phyloP scores from a whole-genome alignment of 2,113 vertebrate genomes.

The Myxocyprinus asiaticus region DNA sequence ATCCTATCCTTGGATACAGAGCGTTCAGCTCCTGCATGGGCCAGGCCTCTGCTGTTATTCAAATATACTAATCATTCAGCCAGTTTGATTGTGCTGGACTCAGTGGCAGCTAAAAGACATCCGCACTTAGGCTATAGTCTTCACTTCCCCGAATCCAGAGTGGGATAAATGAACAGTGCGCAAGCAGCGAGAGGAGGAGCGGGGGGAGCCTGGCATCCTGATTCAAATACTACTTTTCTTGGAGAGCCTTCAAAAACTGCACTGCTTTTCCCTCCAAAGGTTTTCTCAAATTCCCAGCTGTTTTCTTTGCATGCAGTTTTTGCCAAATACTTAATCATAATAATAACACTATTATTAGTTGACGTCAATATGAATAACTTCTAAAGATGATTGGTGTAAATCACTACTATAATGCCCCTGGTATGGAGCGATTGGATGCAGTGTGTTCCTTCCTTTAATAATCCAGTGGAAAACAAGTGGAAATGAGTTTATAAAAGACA shows the following conservation, averaged over 20 bases:
- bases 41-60: slow-evolving; percentile 15
- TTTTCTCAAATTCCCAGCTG: slow-evolving; percentile 58
- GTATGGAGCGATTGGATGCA: slow-evolving; percentile 60
- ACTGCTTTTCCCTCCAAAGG: slow-evolving; percentile 49
- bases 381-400: slow-evolving; percentile 61
- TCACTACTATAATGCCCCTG: slow-evolving; percentile 63
- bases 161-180: slow-evolving; percentile 11
- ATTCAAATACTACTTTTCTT: slow-evolving; percentile 60
- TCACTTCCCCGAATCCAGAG: background rate
- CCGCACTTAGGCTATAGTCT: slow-evolving; percentile 27
- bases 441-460: slow-evolving; percentile 46
- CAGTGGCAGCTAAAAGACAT: slow-evolving; percentile 8
- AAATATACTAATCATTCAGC: slow-evolving; percentile 37
- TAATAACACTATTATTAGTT: slow-evolving; percentile 66
- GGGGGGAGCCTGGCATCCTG: slow-evolving; percentile 19
- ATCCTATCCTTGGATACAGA: background rate
- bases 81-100: slow-evolving; percentile 1
- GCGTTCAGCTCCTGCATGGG: slow-evolving; percentile 28
- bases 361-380: slow-evolving; percentile 67
- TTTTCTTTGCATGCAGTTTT: slow-evolving; percentile 62
- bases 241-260: slow-evolving; percentile 56
- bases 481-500: slow-evolving; percentile 29
- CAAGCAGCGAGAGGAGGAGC: slow-evolving; percentile 19
- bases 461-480: slow-evolving; percentile 38
- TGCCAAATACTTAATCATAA: slow-evolving; percentile 66